Conservation (phyloP, 2,888 invertebrate species). For the Cephus pulcher region DNA sequence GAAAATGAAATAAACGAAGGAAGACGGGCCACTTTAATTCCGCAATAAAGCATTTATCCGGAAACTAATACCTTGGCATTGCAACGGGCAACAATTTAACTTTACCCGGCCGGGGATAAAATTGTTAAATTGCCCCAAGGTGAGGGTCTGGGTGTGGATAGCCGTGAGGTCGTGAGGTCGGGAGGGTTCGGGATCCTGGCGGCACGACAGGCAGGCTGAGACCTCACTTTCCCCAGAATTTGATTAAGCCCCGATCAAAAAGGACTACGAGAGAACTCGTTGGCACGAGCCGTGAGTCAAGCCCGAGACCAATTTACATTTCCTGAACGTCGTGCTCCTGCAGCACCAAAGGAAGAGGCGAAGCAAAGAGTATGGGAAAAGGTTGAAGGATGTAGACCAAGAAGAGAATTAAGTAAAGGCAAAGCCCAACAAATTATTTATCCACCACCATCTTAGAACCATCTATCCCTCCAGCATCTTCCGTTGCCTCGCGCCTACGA, state of each 20-base stretch:
- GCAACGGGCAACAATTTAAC: background rate
- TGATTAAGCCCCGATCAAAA: background rate
- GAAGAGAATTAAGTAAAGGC: background rate
- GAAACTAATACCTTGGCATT: background rate
- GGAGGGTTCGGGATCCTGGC: background rate
- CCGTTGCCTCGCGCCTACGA: background rate
- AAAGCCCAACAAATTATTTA: background rate
- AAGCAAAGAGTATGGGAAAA: background rate
- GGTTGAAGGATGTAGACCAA: background rate
- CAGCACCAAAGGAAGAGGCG: background rate
- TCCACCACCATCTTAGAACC: background rate
- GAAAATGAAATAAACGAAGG: conserved; percentile 36
- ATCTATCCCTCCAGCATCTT: background rate
- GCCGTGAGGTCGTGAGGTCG: background rate
- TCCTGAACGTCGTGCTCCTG: background rate
- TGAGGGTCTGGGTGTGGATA: background rate
- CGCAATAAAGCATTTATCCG: conserved; percentile 39
- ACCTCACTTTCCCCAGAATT: background rate
- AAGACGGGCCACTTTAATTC: conserved; percentile 34
- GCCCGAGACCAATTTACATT: background rate
- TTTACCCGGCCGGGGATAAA: background rate
- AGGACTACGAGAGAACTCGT: background rate
- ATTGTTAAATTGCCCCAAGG: conserved; percentile 3
- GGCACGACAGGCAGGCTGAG: background rate
- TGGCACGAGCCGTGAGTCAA: background rate